Evolutionary conservation across 1,140 invertebrate genomes (phyloP).

Genomic region (Anoplolepis gracilipes): DNA sequence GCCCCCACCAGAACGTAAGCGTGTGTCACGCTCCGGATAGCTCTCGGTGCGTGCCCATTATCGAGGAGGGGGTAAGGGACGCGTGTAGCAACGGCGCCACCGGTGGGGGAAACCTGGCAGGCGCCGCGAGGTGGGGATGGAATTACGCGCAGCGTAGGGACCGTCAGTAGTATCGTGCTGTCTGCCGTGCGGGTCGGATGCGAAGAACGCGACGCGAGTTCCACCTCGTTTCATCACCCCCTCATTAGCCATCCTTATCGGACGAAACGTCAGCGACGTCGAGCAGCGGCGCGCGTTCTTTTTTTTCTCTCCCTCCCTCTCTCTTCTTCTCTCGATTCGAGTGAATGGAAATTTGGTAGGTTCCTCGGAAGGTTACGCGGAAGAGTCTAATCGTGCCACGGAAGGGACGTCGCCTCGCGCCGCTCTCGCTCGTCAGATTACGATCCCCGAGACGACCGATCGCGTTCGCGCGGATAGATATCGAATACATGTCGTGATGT

Average conservation of each 20-base stretch:
- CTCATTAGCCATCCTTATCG: constrained; percentile 19
- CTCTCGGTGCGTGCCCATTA: constrained; percentile 80
- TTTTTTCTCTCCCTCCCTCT: neutral
- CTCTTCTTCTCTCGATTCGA: neutral
- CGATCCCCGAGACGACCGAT: constrained; percentile 15
- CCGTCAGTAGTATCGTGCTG: constrained; percentile 82
- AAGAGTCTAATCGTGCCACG: constrained; percentile 1
- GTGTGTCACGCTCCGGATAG: constrained; percentile 83
- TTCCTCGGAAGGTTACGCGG: too few relatives aligned
- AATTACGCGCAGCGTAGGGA: constrained; percentile 75
- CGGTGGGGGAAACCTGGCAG: constrained; percentile 24
- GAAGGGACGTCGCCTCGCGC: constrained; percentile 12
- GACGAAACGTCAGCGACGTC: constrained; percentile 33
- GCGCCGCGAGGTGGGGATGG: constrained; percentile 63
- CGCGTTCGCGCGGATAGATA: constrained; percentile 45
- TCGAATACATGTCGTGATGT: constrained; percentile 72
- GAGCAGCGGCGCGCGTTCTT: constrained; percentile 16
- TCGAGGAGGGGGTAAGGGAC: constrained; percentile 78
- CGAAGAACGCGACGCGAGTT: constrained; percentile 45
- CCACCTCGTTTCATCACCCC: constrained; percentile 17
- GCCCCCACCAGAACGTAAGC: constrained; percentile 77
- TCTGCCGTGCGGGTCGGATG: constrained; percentile 71
- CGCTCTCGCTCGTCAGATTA: neutral
- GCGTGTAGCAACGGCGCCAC: constrained; percentile 77
- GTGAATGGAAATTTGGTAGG: too few relatives aligned